Conservation (phyloP, 2,888 invertebrate genomes). For the Eristalis pertinax region DNA sequence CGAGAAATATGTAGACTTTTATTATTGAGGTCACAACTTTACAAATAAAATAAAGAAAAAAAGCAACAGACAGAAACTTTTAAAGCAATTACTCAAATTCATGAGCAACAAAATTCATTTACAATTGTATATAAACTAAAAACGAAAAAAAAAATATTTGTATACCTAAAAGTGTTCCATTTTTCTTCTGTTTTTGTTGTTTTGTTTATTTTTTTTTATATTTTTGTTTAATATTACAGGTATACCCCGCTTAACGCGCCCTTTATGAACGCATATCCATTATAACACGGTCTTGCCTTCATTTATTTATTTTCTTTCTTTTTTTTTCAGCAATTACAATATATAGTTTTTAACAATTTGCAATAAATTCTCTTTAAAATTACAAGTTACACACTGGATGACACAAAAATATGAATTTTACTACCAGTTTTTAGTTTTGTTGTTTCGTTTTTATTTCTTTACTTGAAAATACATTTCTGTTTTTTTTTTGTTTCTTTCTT, state of each 20-base stretch:
- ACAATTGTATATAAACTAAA: conserved; percentile 10
- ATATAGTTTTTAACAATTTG: not conserved
- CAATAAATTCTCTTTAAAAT: conserved; percentile 4
- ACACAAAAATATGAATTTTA: conserved; percentile 1
- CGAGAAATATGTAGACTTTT: conserved; percentile 19
- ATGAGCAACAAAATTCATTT: conserved; percentile 14
- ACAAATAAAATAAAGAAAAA: conserved; percentile 21
- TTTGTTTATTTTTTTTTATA: not conserved
- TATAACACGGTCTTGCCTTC: not conserved
- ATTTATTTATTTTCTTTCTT: too few species aligned
- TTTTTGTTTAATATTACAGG: conserved; percentile 4
- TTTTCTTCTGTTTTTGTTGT: not conserved
- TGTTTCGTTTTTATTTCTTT: conserved; percentile 1
- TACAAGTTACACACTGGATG: not conserved
- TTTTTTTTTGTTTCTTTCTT: not conserved
- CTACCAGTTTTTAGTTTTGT: not conserved
- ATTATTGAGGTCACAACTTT: conserved; percentile 31
- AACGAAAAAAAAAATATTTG: conserved; percentile 6
- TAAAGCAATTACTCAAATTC: conserved; percentile 17
- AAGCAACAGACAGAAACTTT: conserved; percentile 17
- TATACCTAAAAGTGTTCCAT: not conserved
- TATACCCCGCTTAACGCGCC: conserved; percentile 7
- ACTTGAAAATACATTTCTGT: not conserved
- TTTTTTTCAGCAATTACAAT: not conserved
- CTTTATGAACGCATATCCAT: not conserved